phyloP scores from a whole-genome alignment of 30 jellyfish, hydroid and myxozoan species.

The Phacellophora camtschatica region DNA sequence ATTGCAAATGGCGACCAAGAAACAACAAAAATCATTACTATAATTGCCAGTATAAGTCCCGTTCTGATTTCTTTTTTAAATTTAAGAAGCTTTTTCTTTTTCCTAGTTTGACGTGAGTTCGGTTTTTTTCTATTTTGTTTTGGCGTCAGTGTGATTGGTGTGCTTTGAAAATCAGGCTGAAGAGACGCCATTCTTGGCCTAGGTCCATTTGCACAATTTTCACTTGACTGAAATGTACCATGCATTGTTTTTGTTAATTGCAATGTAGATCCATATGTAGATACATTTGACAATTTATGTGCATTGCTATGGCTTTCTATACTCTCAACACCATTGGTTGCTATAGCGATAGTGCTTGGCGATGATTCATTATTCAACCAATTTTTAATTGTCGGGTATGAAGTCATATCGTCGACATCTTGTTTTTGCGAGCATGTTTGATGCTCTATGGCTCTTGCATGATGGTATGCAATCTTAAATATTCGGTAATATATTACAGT shows the following conservation, averaged over 20 bases:
- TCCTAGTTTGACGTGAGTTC: neutral
- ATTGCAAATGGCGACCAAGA: slow-evolving; percentile 76
- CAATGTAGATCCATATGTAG: neutral
- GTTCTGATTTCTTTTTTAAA: slow-evolving; percentile 53
- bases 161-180: neutral
- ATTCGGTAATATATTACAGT: slow-evolving; percentile 45
- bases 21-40: slow-evolving; percentile 38
- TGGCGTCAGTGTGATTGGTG: neutral
- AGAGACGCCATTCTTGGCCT: neutral
- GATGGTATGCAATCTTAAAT: slow-evolving; percentile 50
- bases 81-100: neutral
- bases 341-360: too few species aligned
- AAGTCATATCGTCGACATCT: neutral
- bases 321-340: neutral
- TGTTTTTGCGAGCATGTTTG: slow-evolving; percentile 4
- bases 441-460: slow-evolving; percentile 25
- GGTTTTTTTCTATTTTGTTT: neutral
- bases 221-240: neutral
- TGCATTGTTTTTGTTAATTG: neutral
- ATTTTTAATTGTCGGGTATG: neutral
- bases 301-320: neutral
- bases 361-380: slow-evolving; percentile 17
- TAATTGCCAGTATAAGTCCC: slow-evolving; percentile 32
- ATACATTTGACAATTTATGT: neutral
- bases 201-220: neutral